Evolutionary conservation across 2,113 vertebrate genomes (phyloP), one percentile per base, ranked within the genome.

Genomic region (Marmota flaviventris): DNA sequence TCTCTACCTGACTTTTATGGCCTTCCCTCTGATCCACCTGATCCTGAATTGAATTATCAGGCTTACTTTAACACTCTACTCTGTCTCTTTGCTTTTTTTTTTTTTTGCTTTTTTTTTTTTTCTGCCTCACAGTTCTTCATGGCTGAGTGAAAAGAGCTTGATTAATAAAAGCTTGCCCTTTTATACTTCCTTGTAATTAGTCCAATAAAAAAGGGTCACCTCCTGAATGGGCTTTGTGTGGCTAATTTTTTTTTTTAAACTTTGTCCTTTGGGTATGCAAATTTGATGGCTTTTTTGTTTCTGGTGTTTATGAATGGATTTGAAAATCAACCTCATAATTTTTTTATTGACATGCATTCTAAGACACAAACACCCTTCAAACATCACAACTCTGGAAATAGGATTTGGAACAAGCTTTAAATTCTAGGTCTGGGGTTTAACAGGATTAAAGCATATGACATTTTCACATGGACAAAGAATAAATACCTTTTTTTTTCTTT

Each of bases 181-280:
- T 92, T 96, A 42, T 94, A 97, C 97, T 98, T 95, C 97, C 98
- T 98, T 95, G 85, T 98, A 98, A 95, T 97, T 97, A 81, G 69
- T 96, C 67, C 81, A 96, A 69, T 98, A 98, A 95, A 95, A 94
- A 96, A 97, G 87, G 78, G 88, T 96, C 84, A 88, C 94, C 83
- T 89, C 63, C 96, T 97, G 70, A 24, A 89, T 83, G 63, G 63
- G 17, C 42, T 96, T 92, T 92, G 56, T 94, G 18, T 67, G n/a
- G 17, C 63, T 48, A 42, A 16, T 48, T 89, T 81, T 48, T 90
- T 58, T 37, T 48, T 18, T 1, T 65, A 73, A 75, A 85, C 58
- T 90, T 93, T 83, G 56, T 87, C 76, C 72, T 96, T 85, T 86
- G 70, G 25, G 25, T 42, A 10, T 90, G 91, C 67, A 17, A 32